Conservation (phyloP, 1,140 invertebrate species). For the Steinernema khuongi region DNA sequence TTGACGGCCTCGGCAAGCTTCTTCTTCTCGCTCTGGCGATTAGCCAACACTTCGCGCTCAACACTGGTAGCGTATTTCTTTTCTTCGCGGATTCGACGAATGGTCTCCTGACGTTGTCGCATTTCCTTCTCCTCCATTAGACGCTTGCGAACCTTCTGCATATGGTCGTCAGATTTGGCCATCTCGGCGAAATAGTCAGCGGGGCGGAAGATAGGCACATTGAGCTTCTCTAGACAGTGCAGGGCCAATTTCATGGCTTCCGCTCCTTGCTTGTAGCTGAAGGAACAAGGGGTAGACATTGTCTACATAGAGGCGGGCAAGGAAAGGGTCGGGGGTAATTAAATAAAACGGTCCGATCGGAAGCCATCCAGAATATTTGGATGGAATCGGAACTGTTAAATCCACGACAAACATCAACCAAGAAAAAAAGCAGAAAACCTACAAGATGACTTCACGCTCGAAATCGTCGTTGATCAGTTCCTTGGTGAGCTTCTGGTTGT, state of each 20-base stretch:
- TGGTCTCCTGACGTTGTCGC: slow-evolving; percentile 78
- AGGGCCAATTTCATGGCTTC: slow-evolving; percentile 42
- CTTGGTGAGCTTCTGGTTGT: slow-evolving; percentile 26
- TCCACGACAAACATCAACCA: no score
- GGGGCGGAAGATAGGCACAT: slow-evolving; percentile 63
- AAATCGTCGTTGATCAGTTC: slow-evolving; percentile 45
- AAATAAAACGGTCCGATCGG: no score
- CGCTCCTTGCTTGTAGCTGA: slow-evolving; percentile 61
- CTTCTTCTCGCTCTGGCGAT: slow-evolving; percentile 74
- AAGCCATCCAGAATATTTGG: no score
- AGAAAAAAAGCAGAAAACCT: slow-evolving; percentile 36
- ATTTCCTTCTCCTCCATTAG: slow-evolving; percentile 76
- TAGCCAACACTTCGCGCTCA: slow-evolving; percentile 71
- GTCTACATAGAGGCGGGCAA: no score
- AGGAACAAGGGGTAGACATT: no score
- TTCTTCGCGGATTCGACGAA: slow-evolving; percentile 78
- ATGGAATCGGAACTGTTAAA: no score
- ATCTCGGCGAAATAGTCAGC: slow-evolving; percentile 98
- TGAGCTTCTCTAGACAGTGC: slow-evolving; percentile 39
- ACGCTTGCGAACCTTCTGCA: slow-evolving; percentile 85
- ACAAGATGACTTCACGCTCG: slow-evolving; percentile 49
- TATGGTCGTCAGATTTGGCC: slow-evolving; percentile 92
- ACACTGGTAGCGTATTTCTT: slow-evolving; percentile 77
- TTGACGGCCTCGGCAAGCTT: slow-evolving; percentile 64
- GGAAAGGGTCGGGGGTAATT: no score